phyloP scores from a whole-genome alignment of 92 coral and sea anemone species.

The Umimayanthus kanabou region DNA sequence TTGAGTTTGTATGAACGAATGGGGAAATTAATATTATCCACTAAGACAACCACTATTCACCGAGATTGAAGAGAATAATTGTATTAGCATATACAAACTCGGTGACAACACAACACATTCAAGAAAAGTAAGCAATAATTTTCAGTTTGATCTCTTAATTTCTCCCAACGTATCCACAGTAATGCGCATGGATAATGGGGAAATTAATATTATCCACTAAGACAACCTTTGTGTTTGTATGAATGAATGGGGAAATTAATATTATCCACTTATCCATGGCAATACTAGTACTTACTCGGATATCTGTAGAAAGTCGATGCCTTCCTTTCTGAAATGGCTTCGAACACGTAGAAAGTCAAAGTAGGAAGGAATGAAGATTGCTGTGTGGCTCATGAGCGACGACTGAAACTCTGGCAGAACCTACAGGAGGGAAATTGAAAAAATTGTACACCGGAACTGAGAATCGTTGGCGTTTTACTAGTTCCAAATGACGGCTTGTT shows the following conservation, averaged over 20 bases:
- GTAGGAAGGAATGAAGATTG: conserved; percentile 91
- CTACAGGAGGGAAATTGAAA: conserved; percentile 37
- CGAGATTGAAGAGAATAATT: no score
- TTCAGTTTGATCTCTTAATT: no score
- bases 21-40: not conserved
- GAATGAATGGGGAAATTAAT: not conserved
- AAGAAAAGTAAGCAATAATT: no score
- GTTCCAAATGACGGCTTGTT: no score
- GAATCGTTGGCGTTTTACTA: no score
- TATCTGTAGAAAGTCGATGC: conserved; percentile 84
- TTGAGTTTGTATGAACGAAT: not conserved
- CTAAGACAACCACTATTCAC: no score
- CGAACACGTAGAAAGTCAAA: conserved; percentile 93
- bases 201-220: no score
- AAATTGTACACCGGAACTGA: no score
- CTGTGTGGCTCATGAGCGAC: conserved; percentile 83
- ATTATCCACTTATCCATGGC: not conserved
- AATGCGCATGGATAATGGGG: no score
- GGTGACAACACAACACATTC: no score
- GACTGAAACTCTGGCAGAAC: conserved; percentile 85
- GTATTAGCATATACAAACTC: no score
- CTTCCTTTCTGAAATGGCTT: conserved; percentile 82
- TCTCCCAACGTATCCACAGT: no score
- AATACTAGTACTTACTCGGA: conserved; percentile 83
- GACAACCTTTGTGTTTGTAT: not conserved